Evolutionary conservation across 2,888 invertebrate species (phyloP).

Genomic region (Ceraclea dissimilis): DNA sequence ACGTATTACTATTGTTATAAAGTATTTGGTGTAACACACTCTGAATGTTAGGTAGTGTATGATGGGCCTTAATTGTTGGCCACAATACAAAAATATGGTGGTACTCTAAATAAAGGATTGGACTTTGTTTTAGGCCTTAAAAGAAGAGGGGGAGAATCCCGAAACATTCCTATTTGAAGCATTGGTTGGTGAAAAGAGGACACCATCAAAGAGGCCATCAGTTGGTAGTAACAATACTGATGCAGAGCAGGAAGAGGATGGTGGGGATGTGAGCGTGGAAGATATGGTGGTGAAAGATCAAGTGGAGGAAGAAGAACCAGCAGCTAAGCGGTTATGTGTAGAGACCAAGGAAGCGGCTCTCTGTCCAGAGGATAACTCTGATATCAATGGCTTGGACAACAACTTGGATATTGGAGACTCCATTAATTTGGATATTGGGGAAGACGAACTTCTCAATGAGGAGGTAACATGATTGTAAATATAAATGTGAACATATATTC

Average conservation of each 20-base stretch:
- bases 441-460: conserved; percentile 72
- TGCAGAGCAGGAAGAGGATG: conserved; percentile 32
- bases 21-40: no score
- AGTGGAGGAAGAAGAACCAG: conserved; percentile 29
- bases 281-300: conserved; percentile 28
- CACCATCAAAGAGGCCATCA: conserved; percentile 42
- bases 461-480: conserved; percentile 48
- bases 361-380: conserved; percentile 33
- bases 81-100: no score
- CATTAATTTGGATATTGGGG: conserved; percentile 71
- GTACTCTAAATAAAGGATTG: no score
- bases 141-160: conserved; percentile 66
- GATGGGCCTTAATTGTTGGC: no score
- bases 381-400: conserved; percentile 49
- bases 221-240: conserved; percentile 41
- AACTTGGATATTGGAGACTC: conserved; percentile 70
- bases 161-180: conserved; percentile 60
- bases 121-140: conserved; percentile 51
- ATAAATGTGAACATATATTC: no score
- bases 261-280: conserved; percentile 22
- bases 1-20: no score
- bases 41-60: no score
- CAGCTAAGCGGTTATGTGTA: conserved; percentile 23
- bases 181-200: conserved; percentile 38
- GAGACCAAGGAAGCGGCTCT: no score